Conservation (phyloP, 2,888 invertebrate genomes). For the Pollenia amentaria region DNA sequence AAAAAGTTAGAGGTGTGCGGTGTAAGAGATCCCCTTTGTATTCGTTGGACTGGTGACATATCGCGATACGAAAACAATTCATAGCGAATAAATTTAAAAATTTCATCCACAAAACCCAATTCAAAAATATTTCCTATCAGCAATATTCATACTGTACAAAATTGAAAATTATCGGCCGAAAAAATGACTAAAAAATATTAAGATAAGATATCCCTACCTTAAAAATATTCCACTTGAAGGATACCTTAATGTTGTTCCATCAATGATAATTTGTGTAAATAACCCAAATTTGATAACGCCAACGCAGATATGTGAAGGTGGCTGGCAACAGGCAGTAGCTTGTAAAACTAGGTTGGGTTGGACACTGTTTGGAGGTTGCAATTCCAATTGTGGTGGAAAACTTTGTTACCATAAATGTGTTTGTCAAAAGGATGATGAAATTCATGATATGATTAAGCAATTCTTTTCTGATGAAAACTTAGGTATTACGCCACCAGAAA, state of each 20-base stretch:
- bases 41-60: conserved; percentile 50
- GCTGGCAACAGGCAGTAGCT: conserved; percentile 45
- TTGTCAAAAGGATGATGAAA: conserved; percentile 11
- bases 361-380: conserved; percentile 18
- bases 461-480: conserved; percentile 43
- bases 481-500: conserved; percentile 7
- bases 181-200: conserved; percentile 37
- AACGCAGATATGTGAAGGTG: conserved; percentile 38
- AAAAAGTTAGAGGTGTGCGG: conserved; percentile 2
- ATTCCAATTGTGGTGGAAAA: not conserved
- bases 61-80: not conserved
- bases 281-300: conserved; percentile 54
- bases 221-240: conserved; percentile 39
- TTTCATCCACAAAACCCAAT: not conserved
- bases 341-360: conserved; percentile 51
- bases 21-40: conserved; percentile 40
- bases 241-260: conserved; percentile 34
- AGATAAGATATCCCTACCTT: conserved; percentile 46
- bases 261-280: conserved; percentile 58
- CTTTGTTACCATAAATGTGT: conserved; percentile 34
- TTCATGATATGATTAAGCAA: conserved; percentile 46
- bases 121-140: conserved; percentile 6
- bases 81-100: conserved; percentile 1
- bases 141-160: conserved; percentile 35
- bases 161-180: conserved; percentile 28